Evolutionary conservation across 2,113 vertebrate genomes (phyloP).

Genomic region (Leucopsar rothschildi): DNA sequence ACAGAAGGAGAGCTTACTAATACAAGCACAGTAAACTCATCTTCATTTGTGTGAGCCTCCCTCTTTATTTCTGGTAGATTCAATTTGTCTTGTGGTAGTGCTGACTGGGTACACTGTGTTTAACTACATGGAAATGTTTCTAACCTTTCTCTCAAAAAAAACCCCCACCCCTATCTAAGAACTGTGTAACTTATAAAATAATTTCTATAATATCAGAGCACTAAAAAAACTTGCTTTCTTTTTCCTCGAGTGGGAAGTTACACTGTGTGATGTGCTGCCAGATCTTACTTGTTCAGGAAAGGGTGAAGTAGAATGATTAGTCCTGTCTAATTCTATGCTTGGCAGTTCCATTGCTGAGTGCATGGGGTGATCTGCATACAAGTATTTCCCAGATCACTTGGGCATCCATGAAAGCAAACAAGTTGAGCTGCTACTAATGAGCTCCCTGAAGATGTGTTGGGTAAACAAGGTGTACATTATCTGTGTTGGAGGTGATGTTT

Average conservation of each 20-base stretch:
- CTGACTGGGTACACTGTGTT: background rate
- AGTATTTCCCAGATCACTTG: background rate
- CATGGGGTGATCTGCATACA: background rate
- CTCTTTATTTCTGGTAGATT: background rate
- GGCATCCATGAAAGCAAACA: background rate
- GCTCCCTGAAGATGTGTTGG: background rate
- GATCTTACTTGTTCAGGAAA: background rate
- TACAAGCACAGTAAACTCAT: background rate
- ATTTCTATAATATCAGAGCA: background rate
- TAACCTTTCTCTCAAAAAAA: background rate
- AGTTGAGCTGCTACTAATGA: slow-evolving; percentile 19
- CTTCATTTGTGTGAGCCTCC: background rate
- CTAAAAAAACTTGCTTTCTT: background rate
- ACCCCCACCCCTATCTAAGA: background rate
- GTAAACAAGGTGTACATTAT: background rate
- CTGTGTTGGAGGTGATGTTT: background rate
- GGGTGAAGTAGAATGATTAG: background rate
- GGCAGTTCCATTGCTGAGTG: background rate
- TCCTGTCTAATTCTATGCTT: background rate
- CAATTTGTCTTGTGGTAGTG: background rate
- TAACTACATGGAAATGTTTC: background rate
- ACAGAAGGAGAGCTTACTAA: background rate
- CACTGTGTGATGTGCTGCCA: background rate
- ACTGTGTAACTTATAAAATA: background rate
- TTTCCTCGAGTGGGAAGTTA: background rate